Evolutionary conservation across 2,888 invertebrate genomes (phyloP).

Genomic region (Peribatodes rhomboidaria): DNA sequence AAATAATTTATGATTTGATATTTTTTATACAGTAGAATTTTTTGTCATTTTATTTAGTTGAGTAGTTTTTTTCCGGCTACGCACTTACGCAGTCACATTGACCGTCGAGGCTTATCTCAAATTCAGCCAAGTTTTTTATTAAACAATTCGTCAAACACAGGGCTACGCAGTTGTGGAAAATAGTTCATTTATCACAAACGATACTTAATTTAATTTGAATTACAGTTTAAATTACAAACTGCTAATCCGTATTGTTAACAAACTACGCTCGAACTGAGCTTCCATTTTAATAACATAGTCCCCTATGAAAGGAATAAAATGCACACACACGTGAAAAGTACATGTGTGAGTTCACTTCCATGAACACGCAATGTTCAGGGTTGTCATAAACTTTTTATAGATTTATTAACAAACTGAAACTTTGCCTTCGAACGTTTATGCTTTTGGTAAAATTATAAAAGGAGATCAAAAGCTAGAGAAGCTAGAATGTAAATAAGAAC

Average conservation of each 20-base stretch:
- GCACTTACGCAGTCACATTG: no score
- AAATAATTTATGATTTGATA: no score
- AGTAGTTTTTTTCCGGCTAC: no score
- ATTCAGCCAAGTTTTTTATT: no score
- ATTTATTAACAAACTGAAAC: no score
- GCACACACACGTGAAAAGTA: slow-evolving; percentile 7
- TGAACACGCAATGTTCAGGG: slow-evolving; percentile 11
- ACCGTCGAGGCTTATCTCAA: no score
- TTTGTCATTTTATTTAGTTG: no score
- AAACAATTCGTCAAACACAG: background rate
- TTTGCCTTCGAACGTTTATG: no score
- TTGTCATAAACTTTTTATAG: background rate
- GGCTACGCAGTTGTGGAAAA: background rate
- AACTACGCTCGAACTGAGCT: slow-evolving; percentile 24
- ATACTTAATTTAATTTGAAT: slow-evolving; percentile 30
- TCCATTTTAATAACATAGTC: slow-evolving; percentile 26
- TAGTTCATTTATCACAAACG: background rate
- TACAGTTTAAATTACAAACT: slow-evolving; percentile 32
- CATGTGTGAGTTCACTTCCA: background rate
- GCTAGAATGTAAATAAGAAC: no score
- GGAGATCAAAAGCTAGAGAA: no score
- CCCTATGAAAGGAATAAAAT: slow-evolving; percentile 14
- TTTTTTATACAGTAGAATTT: no score
- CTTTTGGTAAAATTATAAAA: no score
- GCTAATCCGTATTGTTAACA: slow-evolving; percentile 35